Conservation (phyloP, 2,113 vertebrate genomes). For the Cephalopterus ornatus region DNA sequence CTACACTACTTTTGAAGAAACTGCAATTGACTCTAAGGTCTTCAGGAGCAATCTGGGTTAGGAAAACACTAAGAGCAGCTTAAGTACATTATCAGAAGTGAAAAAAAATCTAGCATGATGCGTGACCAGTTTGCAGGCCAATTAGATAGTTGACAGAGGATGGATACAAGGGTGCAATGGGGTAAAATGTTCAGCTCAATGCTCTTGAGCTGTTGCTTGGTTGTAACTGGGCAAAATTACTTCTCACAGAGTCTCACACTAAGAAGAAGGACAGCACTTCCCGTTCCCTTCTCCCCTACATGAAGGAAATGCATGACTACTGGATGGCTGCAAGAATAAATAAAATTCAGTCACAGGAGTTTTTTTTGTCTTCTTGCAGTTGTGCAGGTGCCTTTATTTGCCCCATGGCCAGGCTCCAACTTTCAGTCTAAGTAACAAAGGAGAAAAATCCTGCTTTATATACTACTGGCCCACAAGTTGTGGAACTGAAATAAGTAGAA, state of each 20-base stretch:
- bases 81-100: not conserved
- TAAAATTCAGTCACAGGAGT: not conserved
- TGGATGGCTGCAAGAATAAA: not conserved
- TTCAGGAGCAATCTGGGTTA: not conserved
- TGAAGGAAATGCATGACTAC: not conserved
- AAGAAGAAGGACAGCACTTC: not conserved
- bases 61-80: not conserved
- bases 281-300: fast-evolving
- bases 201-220: not conserved
- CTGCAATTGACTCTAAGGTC: not conserved
- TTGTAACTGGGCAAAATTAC: not conserved
- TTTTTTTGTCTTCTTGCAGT: not conserved
- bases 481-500: not conserved
- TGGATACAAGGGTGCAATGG: not conserved
- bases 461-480: not conserved
- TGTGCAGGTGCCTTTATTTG: not conserved
- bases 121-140: not conserved
- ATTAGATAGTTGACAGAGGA: not conserved
- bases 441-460: not conserved
- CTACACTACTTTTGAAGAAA: not conserved
- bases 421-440: not conserved
- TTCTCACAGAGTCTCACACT: not conserved
- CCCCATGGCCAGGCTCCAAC: not conserved
- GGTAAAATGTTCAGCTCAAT: not conserved
- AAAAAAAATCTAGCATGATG: not conserved